phyloP scores from a whole-genome alignment of 2,888 invertebrate genomes.

The Trichacis sp. region DNA sequence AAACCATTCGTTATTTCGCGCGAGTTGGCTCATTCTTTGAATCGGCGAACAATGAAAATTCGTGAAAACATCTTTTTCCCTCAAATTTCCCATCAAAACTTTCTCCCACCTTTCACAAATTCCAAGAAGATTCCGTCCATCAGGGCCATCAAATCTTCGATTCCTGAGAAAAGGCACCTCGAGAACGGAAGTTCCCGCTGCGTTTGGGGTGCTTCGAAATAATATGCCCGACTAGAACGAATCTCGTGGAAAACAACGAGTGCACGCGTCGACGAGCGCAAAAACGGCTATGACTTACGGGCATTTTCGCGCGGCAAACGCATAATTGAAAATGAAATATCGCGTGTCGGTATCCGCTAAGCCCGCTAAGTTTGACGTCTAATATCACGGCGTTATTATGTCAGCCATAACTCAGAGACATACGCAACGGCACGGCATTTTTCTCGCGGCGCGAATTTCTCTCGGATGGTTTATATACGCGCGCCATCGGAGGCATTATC shows the following conservation, averaged over 20 bases:
- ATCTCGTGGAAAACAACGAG: conserved; percentile 24
- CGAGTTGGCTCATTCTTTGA: not conserved
- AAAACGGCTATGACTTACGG: conserved; percentile 39
- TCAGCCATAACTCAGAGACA: conserved; percentile 43
- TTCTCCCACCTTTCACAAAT: not conserved
- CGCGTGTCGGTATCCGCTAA: conserved; percentile 25
- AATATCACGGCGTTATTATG: conserved; percentile 42
- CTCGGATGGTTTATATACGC: conserved; percentile 23
- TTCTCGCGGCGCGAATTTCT: conserved; percentile 26
- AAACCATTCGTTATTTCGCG: not conserved
- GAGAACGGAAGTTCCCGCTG: too few species aligned
- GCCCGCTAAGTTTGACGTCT: conserved; percentile 31
- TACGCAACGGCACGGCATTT: conserved; percentile 20
- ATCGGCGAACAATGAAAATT: too few species aligned
- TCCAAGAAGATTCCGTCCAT: too few species aligned
- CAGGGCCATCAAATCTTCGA: too few species aligned
- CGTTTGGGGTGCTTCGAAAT: too few species aligned
- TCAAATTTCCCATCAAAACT: conserved; percentile 1
- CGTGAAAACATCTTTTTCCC: too few species aligned
- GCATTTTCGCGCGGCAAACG: conserved; percentile 36
- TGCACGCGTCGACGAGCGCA: conserved; percentile 14
- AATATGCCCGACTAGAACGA: not conserved
- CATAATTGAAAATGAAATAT: conserved; percentile 44
- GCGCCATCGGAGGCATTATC: conserved; percentile 22
- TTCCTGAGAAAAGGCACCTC: too few species aligned